Evolutionary conservation across 2,797 vertebrate species (phyloP).

Genomic region (Valencia hispanica): DNA sequence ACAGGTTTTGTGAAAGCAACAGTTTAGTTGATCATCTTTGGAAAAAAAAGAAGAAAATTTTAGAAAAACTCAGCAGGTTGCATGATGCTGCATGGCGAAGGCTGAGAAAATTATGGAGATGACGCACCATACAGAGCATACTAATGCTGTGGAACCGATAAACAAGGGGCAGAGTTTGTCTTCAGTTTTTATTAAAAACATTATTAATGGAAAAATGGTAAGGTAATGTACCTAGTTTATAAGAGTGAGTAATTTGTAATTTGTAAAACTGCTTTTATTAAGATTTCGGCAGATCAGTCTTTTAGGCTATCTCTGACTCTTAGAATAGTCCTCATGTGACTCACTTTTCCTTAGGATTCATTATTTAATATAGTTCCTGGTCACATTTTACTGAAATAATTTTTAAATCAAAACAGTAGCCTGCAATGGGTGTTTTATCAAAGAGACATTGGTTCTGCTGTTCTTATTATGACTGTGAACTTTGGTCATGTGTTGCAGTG

Average conservation of each 20-base stretch:
- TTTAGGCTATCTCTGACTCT: background rate
- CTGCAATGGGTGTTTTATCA: background rate
- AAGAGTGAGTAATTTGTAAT: background rate
- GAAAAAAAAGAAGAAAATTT: no score
- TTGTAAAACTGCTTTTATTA: background rate
- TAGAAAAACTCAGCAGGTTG: background rate
- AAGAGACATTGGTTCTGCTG: background rate
- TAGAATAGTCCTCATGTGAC: background rate
- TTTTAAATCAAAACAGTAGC: background rate
- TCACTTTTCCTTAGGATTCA: background rate
- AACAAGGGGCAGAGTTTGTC: constrained; percentile 1
- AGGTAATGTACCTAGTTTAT: background rate
- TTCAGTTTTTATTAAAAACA: background rate
- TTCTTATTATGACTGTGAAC: background rate
- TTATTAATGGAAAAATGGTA: background rate
- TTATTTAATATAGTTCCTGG: background rate
- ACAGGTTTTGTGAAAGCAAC: background rate
- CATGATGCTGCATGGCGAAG: background rate
- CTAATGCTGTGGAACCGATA: background rate
- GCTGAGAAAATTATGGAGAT: background rate
- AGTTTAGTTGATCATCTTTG: background rate
- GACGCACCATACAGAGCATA: background rate
- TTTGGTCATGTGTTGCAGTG: background rate
- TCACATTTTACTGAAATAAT: background rate
- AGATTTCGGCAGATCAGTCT: background rate